These are phyloP conservation scores for Rhysida immarginata DNA, from an alignment of 1,140 invertebrate genomes.

Conservation along the genomic window DNA sequence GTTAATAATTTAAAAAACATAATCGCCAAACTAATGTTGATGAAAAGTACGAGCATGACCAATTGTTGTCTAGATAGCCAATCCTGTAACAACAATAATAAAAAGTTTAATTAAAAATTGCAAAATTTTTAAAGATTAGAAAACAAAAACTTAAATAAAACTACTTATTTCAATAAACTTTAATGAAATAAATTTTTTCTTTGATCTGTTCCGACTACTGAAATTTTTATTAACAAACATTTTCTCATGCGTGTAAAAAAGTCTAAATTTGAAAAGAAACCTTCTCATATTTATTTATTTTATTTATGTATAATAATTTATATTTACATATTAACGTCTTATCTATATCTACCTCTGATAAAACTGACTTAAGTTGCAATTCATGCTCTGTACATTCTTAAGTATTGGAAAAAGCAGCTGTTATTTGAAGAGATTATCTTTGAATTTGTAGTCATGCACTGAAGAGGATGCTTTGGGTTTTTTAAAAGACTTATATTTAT, in stretches of 20 bases:
- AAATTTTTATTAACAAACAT: too few species aligned
- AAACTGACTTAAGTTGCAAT: too few species aligned
- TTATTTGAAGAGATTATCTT: neutral
- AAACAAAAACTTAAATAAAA: too few species aligned
- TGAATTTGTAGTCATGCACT: neutral
- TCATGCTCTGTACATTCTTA: too few species aligned
- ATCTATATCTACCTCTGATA: too few species aligned
- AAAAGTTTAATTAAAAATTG: conserved; percentile 6
- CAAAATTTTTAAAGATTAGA: too few species aligned
- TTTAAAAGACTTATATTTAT: too few species aligned
- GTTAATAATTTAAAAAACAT: conserved; percentile 94
- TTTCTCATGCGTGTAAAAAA: neutral
- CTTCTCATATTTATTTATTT: neutral
- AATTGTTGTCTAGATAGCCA: conserved; percentile 94
- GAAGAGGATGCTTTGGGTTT: neutral
- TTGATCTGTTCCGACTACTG: neutral
- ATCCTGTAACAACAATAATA: conserved; percentile 52
- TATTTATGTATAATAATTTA: too few species aligned
- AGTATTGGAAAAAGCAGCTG: neutral
- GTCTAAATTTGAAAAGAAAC: neutral
- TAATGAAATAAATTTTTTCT: neutral
- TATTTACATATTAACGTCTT: too few species aligned
- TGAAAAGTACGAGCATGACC: conserved; percentile 83
- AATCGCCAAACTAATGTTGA: conserved; percentile 89
- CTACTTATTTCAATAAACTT: neutral